A percentile compares a stretch with the other conserved stretches of the same genome.
Conservation (phyloP, 2,888 invertebrate species). For the Melinopterus prodromus region DNA sequence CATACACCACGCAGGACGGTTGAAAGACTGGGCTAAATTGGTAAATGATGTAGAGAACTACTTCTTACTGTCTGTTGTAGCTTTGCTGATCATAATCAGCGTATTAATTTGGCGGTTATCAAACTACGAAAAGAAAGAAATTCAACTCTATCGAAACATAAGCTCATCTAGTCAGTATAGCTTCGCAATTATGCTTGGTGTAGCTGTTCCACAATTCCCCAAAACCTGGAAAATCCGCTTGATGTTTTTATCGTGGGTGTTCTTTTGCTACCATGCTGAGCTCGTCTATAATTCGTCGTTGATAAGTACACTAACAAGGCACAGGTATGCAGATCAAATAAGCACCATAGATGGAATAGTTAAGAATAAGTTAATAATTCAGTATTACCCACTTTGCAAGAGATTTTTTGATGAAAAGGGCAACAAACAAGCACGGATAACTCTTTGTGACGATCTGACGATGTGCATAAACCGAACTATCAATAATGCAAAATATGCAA, state of each 20-base stretch:
- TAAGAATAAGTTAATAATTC: slow-evolving; percentile 45
- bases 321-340: slow-evolving; percentile 48
- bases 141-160: slow-evolving; percentile 9
- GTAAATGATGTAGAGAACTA: slow-evolving; percentile 32
- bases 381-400: slow-evolving; percentile 42
- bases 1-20: slow-evolving; percentile 51
- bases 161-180: slow-evolving; percentile 34
- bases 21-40: slow-evolving; percentile 46
- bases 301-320: slow-evolving; percentile 48
- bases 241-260: slow-evolving; percentile 45
- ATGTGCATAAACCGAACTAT: slow-evolving; percentile 47
- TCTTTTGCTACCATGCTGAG: slow-evolving; percentile 47
- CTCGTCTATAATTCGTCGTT: slow-evolving; percentile 48
- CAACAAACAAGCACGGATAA: not conserved
- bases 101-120: slow-evolving; percentile 24
- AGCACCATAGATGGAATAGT: slow-evolving; percentile 46
- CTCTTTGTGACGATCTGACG: slow-evolving; percentile 42
- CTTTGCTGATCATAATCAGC: slow-evolving; percentile 35
- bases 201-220: slow-evolving; percentile 40
- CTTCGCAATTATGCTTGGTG: slow-evolving; percentile 42
- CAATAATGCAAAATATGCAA: slow-evolving; percentile 43
- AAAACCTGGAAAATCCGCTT: slow-evolving; percentile 42
- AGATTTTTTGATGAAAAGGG: slow-evolving; percentile 42
- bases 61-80: slow-evolving; percentile 39
- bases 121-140: slow-evolving; percentile 9